Percentiles rank a stretch among this genome's conserved stretches.
phyloP scores from a whole-genome alignment of 2,888 invertebrate genomes.

The Coremacera marginata region DNA sequence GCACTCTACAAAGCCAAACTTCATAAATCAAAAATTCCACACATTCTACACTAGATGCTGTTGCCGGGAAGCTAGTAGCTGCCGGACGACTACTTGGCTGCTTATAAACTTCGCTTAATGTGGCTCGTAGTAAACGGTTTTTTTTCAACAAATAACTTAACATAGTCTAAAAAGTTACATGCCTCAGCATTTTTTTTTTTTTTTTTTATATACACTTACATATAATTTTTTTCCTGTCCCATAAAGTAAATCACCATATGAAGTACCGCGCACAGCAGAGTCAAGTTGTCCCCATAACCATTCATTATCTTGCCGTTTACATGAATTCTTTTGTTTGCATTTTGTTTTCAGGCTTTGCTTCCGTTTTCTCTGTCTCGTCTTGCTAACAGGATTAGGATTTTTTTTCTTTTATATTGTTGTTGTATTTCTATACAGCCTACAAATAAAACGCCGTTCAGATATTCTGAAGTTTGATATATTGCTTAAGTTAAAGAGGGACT shows the following conservation, averaged over 20 bases:
- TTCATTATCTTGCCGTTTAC: slow-evolving; percentile 5
- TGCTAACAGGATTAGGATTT: no score
- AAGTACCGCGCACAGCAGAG: neutral
- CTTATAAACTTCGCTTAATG: slow-evolving; percentile 3
- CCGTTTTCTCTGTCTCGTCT: neutral
- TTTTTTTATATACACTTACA: neutral
- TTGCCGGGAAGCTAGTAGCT: neutral
- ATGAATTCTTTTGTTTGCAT: slow-evolving; percentile 22
- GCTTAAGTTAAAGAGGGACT: no score
- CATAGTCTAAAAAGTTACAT: slow-evolving; percentile 29
- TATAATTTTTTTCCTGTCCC: neutral
- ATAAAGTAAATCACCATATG: neutral
- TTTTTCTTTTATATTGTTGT: no score
- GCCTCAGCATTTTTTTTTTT: slow-evolving; percentile 6
- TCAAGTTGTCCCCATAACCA: slow-evolving; percentile 23
- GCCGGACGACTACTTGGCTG: neutral
- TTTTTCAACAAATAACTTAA: slow-evolving; percentile 23
- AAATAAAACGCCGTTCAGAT: no score
- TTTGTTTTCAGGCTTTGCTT: slow-evolving; percentile 8
- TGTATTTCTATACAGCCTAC: no score
- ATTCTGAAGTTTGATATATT: no score
- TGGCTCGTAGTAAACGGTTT: neutral
- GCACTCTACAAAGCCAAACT: neutral
- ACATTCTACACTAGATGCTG: slow-evolving; percentile 25
- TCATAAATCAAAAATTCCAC: slow-evolving; percentile 39